A percentile compares a stretch with the other conserved stretches of the same genome.
phyloP scores from a whole-genome alignment of 2,113 vertebrate species.

The Notarius quadriscutis region DNA sequence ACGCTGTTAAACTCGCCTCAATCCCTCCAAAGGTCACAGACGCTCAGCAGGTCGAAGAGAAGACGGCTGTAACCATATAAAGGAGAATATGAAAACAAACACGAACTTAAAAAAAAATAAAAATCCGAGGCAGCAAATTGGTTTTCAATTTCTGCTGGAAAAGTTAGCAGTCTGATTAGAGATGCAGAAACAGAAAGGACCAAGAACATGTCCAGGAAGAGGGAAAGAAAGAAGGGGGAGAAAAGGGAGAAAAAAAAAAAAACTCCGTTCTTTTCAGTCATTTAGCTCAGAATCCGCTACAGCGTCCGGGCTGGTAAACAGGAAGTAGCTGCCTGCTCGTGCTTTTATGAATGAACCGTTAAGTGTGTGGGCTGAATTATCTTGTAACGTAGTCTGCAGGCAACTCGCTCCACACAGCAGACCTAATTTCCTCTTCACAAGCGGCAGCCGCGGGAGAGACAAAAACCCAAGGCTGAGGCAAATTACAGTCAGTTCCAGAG shows the following conservation, averaged over 20 bases:
- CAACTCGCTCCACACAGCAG: conserved; percentile 34
- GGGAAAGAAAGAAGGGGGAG: too few relatives aligned
- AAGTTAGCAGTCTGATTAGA: background rate
- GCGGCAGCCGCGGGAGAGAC: conserved; percentile 20
- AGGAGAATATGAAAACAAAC: background rate
- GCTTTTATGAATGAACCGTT: conserved; percentile 56
- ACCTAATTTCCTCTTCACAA: conserved; percentile 31
- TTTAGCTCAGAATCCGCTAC: conserved; percentile 29
- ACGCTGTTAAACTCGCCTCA: background rate
- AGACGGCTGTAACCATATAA: background rate
- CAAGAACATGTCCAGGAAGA: background rate
- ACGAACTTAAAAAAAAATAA: background rate
- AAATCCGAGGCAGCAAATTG: background rate
- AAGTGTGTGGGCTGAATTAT: conserved; percentile 52
- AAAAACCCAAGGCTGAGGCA: conserved; percentile 23
- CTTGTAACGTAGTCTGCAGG: conserved; percentile 40
- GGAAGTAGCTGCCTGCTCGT: conserved; percentile 39
- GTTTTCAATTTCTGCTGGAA: background rate
- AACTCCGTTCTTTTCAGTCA: background rate
- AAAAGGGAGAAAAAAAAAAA: too few relatives aligned
- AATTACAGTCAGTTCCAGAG: conserved; percentile 29
- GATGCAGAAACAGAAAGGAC: background rate
- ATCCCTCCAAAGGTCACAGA: background rate
- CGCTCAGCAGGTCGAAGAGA: background rate
- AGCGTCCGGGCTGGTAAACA: conserved; percentile 34